Evolutionary conservation across 1,140 invertebrate species (phyloP).

Genomic region (Goniozus legneri): DNA sequence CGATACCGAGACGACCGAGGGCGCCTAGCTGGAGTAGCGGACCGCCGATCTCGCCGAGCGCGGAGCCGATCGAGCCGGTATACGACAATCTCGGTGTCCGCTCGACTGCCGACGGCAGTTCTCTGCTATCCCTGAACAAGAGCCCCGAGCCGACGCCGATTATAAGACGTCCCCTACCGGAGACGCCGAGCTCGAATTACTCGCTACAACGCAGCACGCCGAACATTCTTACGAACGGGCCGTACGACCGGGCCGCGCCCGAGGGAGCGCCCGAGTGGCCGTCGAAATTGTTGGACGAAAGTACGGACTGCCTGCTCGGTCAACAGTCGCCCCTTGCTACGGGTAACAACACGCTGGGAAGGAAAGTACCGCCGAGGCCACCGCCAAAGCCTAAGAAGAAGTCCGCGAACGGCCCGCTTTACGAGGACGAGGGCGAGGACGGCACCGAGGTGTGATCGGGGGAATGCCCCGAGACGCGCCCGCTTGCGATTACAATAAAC

Average conservation of each 20-base stretch:
- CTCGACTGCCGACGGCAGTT: constrained; percentile 82
- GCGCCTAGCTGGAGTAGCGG: constrained; percentile 74
- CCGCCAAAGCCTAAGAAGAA: constrained; percentile 80
- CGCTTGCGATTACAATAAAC: constrained; percentile 27
- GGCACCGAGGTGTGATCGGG: constrained; percentile 74
- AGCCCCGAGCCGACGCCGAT: constrained; percentile 40
- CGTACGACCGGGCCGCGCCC: constrained; percentile 57
- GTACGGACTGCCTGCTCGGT: constrained; percentile 20
- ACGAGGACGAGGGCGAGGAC: constrained; percentile 82
- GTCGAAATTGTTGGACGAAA: constrained; percentile 38
- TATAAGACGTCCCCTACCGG: constrained; percentile 52
- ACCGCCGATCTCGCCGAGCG: constrained; percentile 57
- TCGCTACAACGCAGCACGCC: constrained; percentile 41
- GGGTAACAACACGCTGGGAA: constrained; percentile 36
- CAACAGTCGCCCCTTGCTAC: constrained; percentile 45
- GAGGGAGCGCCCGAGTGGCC: constrained; percentile 63
- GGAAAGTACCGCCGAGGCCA: constrained; percentile 74
- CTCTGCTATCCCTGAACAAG: constrained; percentile 72
- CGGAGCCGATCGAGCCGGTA: constrained; percentile 66
- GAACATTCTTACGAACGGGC: constrained; percentile 40
- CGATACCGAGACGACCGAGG: constrained; percentile 76
- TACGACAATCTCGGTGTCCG: constrained; percentile 81
- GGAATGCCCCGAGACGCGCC: constrained; percentile 9
- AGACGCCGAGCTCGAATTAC: constrained; percentile 58
- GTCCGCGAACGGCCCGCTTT: constrained; percentile 61